Evolutionary conservation across 2,797 vertebrate genomes (phyloP).

Genomic region (Amazona finschi): DNA sequence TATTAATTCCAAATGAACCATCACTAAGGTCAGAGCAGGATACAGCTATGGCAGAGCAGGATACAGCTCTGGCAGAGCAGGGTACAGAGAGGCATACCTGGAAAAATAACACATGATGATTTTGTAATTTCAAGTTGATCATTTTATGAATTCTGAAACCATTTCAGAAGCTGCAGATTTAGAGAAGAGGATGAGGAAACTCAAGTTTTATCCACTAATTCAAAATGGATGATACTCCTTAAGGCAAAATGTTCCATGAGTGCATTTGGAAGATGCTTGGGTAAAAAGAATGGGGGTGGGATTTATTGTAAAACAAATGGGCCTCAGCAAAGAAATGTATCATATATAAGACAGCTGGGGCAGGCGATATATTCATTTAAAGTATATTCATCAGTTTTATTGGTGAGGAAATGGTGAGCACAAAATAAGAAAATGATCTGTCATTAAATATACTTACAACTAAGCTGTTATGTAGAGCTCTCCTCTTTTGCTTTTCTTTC

Average conservation of each 20-base stretch:
- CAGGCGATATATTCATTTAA: not conserved
- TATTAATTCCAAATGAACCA: not conserved
- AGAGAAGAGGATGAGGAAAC: not conserved
- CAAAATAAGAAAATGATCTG: not conserved
- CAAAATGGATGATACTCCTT: not conserved
- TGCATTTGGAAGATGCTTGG: not conserved
- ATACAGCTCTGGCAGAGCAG: not conserved
- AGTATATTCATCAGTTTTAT: not conserved
- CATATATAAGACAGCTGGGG: not conserved
- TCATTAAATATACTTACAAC: slow-evolving; percentile 72
- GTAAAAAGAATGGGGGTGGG: not conserved
- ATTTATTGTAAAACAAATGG: not conserved
- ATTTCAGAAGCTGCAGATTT: not conserved
- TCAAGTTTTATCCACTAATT: not conserved
- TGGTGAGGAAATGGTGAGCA: not conserved
- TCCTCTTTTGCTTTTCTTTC: slow-evolving; percentile 78
- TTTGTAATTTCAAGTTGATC: not conserved
- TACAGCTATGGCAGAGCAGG: not conserved
- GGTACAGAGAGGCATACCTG: not conserved
- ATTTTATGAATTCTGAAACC: not conserved
- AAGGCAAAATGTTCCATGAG: not conserved
- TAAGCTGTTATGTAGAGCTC: slow-evolving; percentile 77
- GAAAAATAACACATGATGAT: not conserved
- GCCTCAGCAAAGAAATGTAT: not conserved
- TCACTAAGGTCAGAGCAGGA: not conserved